Base-by-base conservation (phyloP, 2,888 invertebrate genomes). In the Dilophus febrilis region DNA sequence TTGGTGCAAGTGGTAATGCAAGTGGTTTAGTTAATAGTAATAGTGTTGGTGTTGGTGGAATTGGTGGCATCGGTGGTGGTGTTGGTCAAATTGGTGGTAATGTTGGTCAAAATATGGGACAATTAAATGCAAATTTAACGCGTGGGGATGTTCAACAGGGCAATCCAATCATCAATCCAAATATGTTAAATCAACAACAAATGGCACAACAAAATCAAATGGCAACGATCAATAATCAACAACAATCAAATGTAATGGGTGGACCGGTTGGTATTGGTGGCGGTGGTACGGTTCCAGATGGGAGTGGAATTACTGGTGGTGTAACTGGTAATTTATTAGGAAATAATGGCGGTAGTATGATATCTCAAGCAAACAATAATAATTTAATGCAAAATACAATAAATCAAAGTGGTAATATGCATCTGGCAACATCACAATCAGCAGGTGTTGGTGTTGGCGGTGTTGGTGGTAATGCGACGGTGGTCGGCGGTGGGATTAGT, bases 11-110 rank as follows among this genome's bases (percentile, higher is more conserved):
- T 40, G 44, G 27, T 40, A 36, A 17, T n/a, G 26, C 11, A 28
- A 33, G 34, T 52, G 64, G 29, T 65, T 65, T 45, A 65, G 65
- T 61, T 6, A 22, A 4, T 6, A 8, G 22, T 8, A 8, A 6
- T n/a, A n/a, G 7, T 27, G 28, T 10, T 11, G 37, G 37, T 3
- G 35, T 34, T 7, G 41, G 37, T 30, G 42, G 38, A 40, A 47
- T 42, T 40, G 44, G 27, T 40, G 38, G 17, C n/a, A 17, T 11
- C 28, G 34, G 34, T 52, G 64, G 29, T 65, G 65, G 45, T 65
- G 65, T 61, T 6, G 8, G 5, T 6, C 5, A 8, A 4, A 8
- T 22, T 18, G 27, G 32, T 10, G 38, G 38, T 22, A 33, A 27
- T 19, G 27, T 14, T 17, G 16, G 26, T 11, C 38, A 38, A 38